Conservation (phyloP, 2,113 vertebrate genomes). For the Cynopterus brachyotis region DNA sequence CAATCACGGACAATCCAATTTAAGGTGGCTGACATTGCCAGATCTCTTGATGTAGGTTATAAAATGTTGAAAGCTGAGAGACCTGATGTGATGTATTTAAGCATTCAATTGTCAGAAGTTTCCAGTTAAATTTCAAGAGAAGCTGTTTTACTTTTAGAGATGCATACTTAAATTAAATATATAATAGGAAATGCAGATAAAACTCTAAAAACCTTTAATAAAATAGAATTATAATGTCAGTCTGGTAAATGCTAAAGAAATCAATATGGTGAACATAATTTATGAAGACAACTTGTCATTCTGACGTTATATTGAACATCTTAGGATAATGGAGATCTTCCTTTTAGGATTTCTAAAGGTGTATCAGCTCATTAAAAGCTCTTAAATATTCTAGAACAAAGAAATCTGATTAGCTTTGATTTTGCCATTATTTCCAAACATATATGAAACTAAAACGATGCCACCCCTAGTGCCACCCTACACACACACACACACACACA, state of each 20-base stretch:
- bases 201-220: background rate
- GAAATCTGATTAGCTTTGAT: background rate
- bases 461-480: no score
- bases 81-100: conserved; percentile 20
- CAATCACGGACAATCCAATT: background rate
- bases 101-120: background rate
- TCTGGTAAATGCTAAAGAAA: background rate
- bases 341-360: background rate
- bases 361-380: background rate
- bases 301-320: background rate
- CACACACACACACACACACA: background rate
- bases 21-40: conserved; percentile 33
- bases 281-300: background rate
- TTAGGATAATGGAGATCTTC: background rate
- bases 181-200: background rate
- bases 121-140: conserved; percentile 29
- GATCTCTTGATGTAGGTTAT: background rate
- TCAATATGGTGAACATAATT: background rate
- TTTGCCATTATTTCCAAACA: background rate
- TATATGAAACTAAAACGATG: background rate
- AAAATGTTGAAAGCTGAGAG: conserved; percentile 42
- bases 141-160: conserved; percentile 34
- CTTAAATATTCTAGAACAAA: background rate
- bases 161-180: background rate
- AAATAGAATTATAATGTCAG: conserved; percentile 13